Base-by-base conservation (phyloP, 2,888 invertebrate species). In the Ligdia adustata region DNA sequence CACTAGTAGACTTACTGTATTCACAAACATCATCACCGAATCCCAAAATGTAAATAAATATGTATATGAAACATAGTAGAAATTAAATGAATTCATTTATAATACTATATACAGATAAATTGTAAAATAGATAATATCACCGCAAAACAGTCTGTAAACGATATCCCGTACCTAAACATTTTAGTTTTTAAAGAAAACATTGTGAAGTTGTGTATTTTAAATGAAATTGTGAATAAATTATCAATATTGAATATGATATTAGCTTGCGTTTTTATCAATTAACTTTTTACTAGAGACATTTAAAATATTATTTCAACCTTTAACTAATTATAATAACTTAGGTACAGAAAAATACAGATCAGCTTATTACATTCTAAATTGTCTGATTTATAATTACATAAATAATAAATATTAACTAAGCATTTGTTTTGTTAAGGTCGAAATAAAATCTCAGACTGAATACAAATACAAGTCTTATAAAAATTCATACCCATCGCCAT, bases 151-250 rank as follows among this genome's bases (percentile, higher is more conserved):
- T 80, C 82, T 81, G 69, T 80, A 24, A 76, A 80, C 75, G 75
- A 82, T 87, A 86, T 84, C 83, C 87, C 72, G 80, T 88, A 86
- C 82, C 85, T 86, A 86, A 86, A 80, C n/a, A 71, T 84, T 88
- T 88, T 87, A 89, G 86, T 89, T 90, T 82, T 69, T 82, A 85
- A 87, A 84, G 81, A 75, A 79, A 82, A 82, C 81, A 83, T 86
- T 88, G 88, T 89, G 88, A 89, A 88, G 78, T 90, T 89, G 89
- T 89, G 90, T 90, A 90, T 89, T 89, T 90, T 90, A 89, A 88
- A 88, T 88, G 85, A 89, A 89, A 88, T 88, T 89, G 89, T 89
- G 86, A 90, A 88, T 90, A 90, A 90, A 89, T 87, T 88, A 89
- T 90, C 88, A 88, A 85, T 86, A 90, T 87, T 89, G 89, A n/a